Conservation (phyloP, 2,113 vertebrate species). For the Mellivora capensis region DNA sequence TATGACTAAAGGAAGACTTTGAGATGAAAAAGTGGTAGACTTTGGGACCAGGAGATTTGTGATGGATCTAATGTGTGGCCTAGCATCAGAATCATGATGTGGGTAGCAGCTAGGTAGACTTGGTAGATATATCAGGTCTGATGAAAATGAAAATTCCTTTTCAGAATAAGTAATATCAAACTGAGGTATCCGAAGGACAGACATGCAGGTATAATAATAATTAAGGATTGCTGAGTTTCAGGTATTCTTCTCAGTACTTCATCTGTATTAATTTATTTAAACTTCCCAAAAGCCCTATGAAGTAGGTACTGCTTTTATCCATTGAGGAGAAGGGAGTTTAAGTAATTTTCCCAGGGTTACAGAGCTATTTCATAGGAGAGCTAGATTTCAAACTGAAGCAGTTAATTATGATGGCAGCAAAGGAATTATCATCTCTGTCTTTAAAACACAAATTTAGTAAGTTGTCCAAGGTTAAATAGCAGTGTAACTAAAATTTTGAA, state of each 20-base stretch:
- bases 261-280: background rate
- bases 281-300: background rate
- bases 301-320: background rate
- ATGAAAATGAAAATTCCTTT: background rate
- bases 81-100: background rate
- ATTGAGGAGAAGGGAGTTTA: background rate
- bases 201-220: background rate
- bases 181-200: background rate
- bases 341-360: background rate
- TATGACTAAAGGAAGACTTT: background rate
- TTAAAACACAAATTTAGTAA: slow-evolving; percentile 21
- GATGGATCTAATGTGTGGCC: background rate
- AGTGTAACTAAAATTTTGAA: background rate
- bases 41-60: background rate
- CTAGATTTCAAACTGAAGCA: background rate
- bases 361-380: background rate
- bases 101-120: background rate
- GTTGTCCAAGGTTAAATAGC: background rate
- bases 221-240: slow-evolving; percentile 3
- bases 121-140: background rate
- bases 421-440: background rate
- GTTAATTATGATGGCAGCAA: slow-evolving; percentile 32
- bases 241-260: background rate
- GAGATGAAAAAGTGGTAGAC: background rate
- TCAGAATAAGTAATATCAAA: background rate